phyloP scores from a whole-genome alignment of 2,797 vertebrate genomes.

The Sphaeramia orbicularis region DNA sequence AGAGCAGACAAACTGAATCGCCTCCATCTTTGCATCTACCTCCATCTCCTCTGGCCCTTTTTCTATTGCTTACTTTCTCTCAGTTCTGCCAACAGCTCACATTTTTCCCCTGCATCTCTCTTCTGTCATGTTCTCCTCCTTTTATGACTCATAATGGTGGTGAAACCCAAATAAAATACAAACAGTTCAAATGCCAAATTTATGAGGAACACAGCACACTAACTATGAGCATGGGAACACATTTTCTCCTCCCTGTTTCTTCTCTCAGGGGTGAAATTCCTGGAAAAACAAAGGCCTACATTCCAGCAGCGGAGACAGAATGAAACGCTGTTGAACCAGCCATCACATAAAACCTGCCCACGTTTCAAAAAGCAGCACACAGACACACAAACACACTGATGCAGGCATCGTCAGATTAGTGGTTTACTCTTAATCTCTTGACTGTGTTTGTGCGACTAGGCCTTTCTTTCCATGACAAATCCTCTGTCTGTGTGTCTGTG shows the following conservation, averaged over 20 bases:
- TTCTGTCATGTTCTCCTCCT: slow-evolving; percentile 4
- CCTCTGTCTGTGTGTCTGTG: slow-evolving; percentile 34
- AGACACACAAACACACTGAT: slow-evolving; percentile 60
- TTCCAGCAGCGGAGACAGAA: slow-evolving; percentile 52
- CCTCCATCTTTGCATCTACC: slow-evolving; percentile 45
- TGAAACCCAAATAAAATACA: slow-evolving; percentile 31
- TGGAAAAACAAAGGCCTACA: slow-evolving; percentile 47
- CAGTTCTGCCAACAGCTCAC: slow-evolving; percentile 17
- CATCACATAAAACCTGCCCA: slow-evolving; percentile 58
- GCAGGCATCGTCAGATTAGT: slow-evolving; percentile 75
- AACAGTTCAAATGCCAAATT: slow-evolving; percentile 25
- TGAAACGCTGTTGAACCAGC: slow-evolving; percentile 43
- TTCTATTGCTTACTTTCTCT: slow-evolving; percentile 10
- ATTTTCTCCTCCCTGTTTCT: slow-evolving; percentile 30
- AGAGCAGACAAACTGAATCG: slow-evolving; percentile 51
- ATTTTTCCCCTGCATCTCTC: slow-evolving; percentile 10
- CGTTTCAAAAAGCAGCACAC: slow-evolving; percentile 55
- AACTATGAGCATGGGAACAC: slow-evolving; percentile 33
- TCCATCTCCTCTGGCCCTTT: slow-evolving; percentile 19
- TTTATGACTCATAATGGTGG: slow-evolving; percentile 14
- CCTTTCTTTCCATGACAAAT: slow-evolving; percentile 78
- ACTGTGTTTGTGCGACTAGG: slow-evolving; percentile 64
- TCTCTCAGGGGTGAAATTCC: slow-evolving; percentile 43
- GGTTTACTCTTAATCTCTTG: slow-evolving; percentile 80
- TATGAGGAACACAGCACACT: slow-evolving; percentile 24